phyloP scores from a whole-genome alignment of 2,113 vertebrate species.

The Gymnogyps californianus region DNA sequence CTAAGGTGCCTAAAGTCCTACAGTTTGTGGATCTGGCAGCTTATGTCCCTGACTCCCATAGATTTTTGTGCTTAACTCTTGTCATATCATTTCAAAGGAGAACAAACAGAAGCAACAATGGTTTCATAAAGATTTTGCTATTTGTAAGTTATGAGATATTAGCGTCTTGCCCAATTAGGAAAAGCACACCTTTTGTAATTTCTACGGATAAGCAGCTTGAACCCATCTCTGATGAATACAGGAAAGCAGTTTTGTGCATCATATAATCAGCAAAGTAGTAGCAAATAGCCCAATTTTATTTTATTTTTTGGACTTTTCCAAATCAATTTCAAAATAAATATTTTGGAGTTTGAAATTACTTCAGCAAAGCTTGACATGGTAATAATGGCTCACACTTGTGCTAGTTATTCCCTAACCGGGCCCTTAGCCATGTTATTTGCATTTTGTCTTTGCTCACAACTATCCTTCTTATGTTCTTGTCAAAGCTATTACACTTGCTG shows the following conservation, averaged over 20 bases:
- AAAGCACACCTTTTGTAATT: background rate
- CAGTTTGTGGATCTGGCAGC: background rate
- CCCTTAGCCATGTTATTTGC: conserved; percentile 54
- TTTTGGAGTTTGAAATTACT: background rate
- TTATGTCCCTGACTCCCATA: background rate
- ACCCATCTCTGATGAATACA: background rate
- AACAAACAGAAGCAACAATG: background rate
- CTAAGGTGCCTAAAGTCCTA: background rate
- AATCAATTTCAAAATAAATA: background rate
- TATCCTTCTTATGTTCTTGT: conserved; percentile 57
- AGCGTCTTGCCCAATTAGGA: background rate
- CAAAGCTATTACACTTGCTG: conserved; percentile 43
- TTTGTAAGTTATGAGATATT: background rate
- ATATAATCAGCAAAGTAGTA: background rate
- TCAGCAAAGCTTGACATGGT: background rate
- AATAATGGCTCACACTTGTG: background rate
- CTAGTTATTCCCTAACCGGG: background rate
- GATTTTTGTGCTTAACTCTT: background rate
- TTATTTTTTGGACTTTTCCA: background rate
- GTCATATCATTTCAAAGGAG: background rate
- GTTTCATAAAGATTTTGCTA: background rate
- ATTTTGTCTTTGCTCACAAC: conserved; percentile 61
- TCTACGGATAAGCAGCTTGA: background rate
- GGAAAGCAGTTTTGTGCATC: background rate
- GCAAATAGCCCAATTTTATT: background rate